A percentile compares a stretch with the other conserved stretches of the same genome.
These are phyloP conservation scores for Dendroctonus valens DNA, from an alignment of 1,140 invertebrate genomes.

Conservation along the genomic window DNA sequence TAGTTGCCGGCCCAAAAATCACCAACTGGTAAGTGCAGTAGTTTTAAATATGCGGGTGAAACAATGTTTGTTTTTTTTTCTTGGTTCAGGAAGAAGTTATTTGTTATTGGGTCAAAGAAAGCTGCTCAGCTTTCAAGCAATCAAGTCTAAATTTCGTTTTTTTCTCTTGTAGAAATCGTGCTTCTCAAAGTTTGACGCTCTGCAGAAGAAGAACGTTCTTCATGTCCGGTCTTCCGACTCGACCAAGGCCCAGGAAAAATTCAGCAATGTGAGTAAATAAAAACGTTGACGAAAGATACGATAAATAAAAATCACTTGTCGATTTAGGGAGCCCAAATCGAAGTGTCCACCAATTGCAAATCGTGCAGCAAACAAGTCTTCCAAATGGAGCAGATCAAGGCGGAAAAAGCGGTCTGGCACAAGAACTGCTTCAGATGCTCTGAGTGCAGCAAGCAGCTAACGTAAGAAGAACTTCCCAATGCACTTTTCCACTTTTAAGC, in stretches of 20 bases:
- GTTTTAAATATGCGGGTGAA: neutral
- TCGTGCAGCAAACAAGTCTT: constrained; percentile 86
- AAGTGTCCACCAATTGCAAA: constrained; percentile 66
- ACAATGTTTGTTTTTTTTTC: neutral
- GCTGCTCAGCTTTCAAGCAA: no score
- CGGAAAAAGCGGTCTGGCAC: constrained; percentile 83
- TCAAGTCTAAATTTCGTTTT: neutral
- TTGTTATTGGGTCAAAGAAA: no score
- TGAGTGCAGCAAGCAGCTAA: constrained; percentile 85
- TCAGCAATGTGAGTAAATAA: constrained; percentile 59
- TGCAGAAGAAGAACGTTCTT: constrained; percentile 66
- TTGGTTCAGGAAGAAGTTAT: no score
- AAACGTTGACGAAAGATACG: constrained; percentile 3
- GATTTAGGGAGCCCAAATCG: constrained; percentile 45
- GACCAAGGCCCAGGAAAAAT: constrained; percentile 66
- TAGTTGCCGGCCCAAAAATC: constrained; percentile 19
- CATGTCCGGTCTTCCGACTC: constrained; percentile 67
- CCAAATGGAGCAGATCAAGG: constrained; percentile 91
- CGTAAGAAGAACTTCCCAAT: constrained; percentile 57
- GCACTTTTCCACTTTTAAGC: constrained; percentile 7
- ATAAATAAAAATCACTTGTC: neutral
- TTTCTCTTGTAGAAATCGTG: constrained; percentile 67
- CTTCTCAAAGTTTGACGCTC: constrained; percentile 73
- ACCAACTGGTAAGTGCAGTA: constrained; percentile 24
- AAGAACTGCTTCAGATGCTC: constrained; percentile 89